Evolutionary conservation across 2,888 invertebrate genomes (phyloP), one percentile per base, ranked within the genome.

Genomic region (Patella depressa): DNA sequence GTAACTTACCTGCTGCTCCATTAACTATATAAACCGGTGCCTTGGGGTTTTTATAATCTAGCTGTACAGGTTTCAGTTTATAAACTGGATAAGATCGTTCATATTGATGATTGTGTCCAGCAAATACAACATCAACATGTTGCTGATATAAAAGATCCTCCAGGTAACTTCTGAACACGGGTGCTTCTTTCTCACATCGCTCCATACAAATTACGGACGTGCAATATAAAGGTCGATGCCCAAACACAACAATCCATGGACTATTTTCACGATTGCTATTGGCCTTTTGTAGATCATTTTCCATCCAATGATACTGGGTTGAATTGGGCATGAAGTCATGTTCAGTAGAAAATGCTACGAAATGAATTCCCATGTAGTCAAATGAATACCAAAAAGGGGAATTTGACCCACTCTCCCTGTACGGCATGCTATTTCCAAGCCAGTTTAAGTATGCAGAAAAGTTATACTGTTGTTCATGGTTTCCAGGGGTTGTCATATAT

Each of bases 381-480:
- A 83, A 83, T 71, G 82, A 82, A 59, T 78, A 84, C 84, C 84
- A 84, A 59, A 82, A 82, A 4, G 81, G 78, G 0, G 81, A 81
- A 24, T 15, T 29, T 9, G 81, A 81, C 4, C 65, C 65, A 55
- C 84, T 83, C 45, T 77, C 77, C 0, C 19, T 69, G 14, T 69
- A 73, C 0, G 84, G 84, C 83, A 84, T 83, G 15, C 71, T 71
- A 9, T 79, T 75, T 12, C 65, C 65, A 24, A 65, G 14, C 81
- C 84, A 82, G 78, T 83, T 83, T 17, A 80, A 65, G 69, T 84
- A 84, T 0, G 80, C 82, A 9, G 81, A 78, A 71, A 82, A 84
- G 14, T 79, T 57, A 53, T 78, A 83, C 59, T 83, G 80, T 0
- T 53, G n/a, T 29, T 54, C 55, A 70, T 84, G 84, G 75, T 84